These are phyloP conservation scores for Cryptocheilus praepositus DNA, from an alignment of 2,888 invertebrate genomes.

Conservation along the genomic window DNA sequence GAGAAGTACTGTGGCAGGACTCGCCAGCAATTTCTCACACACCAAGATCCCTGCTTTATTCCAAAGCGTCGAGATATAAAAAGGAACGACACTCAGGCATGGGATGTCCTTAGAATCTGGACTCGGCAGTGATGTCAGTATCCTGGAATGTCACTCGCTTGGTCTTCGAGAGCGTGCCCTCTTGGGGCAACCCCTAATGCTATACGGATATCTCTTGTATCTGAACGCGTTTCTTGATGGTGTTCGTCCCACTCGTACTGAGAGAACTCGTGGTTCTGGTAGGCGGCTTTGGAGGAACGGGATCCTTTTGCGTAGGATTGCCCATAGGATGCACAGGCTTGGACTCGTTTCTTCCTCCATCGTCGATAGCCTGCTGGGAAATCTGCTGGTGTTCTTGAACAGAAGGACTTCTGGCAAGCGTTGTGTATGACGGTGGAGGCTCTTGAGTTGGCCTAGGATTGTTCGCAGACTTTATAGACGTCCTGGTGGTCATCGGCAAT, in stretches of 20 bases:
- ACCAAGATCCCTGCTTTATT: too few species aligned
- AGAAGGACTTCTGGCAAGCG: constrained; percentile 73
- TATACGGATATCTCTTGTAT: constrained; percentile 89
- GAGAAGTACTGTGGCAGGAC: too few species aligned
- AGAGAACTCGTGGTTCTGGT: constrained; percentile 69
- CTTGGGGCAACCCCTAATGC: constrained; percentile 75
- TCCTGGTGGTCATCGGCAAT: constrained; percentile 72
- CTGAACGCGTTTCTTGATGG: constrained; percentile 86
- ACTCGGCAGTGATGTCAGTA: constrained; percentile 58
- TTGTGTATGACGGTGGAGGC: constrained; percentile 77
- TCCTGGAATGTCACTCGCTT: constrained; percentile 72
- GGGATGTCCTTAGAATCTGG: constrained; percentile 60
- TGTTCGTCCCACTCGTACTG: constrained; percentile 71
- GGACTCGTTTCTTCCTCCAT: constrained; percentile 28
- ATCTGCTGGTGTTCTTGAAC: constrained; percentile 64
- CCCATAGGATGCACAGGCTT: constrained; percentile 39
- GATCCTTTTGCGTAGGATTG: constrained; percentile 49
- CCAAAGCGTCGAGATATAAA: too few species aligned
- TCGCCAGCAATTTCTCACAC: too few species aligned
- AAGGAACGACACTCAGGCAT: not conserved
- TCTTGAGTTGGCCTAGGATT: constrained; percentile 70
- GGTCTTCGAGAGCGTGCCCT: constrained; percentile 65
- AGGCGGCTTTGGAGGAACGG: constrained; percentile 69
- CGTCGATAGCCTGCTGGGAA: constrained; percentile 38
- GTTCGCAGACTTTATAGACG: constrained; percentile 67